phyloP scores from a whole-genome alignment of 2,797 vertebrate genomes.

The Sphaeramia orbicularis region DNA sequence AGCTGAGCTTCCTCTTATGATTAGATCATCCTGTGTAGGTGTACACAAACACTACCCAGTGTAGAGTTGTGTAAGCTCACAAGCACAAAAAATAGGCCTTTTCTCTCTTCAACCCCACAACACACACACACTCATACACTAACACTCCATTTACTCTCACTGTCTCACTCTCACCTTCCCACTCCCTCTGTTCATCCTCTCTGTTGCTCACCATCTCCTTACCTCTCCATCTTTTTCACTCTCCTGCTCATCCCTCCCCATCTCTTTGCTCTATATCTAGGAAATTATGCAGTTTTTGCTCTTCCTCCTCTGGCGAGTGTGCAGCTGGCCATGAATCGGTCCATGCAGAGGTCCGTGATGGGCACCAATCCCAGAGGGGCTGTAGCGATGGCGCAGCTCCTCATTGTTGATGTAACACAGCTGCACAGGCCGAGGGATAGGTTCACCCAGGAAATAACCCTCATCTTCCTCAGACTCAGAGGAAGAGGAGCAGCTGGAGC shows the following conservation, averaged over 20 bases:
- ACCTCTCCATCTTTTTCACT: conserved; percentile 57
- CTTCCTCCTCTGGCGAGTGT: conserved; percentile 95
- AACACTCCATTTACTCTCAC: conserved; percentile 58
- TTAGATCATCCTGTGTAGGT: conserved; percentile 82
- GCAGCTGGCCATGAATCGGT: conserved; percentile 89
- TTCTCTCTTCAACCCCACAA: conserved; percentile 61
- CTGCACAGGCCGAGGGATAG: conserved; percentile 93
- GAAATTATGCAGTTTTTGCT: conserved; percentile 99
- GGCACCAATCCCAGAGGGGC: conserved; percentile 83
- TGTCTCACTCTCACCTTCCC: conserved; percentile 76
- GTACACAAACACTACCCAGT: conserved; percentile 78
- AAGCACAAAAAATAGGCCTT: conserved; percentile 81
- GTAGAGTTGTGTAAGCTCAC: conserved; percentile 84
- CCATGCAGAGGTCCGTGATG: conserved; percentile 81
- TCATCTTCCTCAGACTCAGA: conserved; percentile 95
- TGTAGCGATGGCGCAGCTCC: conserved; percentile 95
- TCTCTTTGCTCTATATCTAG: conserved; percentile 81
- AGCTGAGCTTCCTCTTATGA: conserved; percentile 79
- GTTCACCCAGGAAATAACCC: conserved; percentile 95
- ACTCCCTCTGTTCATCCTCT: conserved; percentile 64
- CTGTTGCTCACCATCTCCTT: conserved; percentile 61
- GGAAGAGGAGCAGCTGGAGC: conserved; percentile 97
- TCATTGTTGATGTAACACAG: conserved; percentile 95
- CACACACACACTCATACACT: conserved; percentile 37
- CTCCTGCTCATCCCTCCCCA: conserved; percentile 54